Evolutionary conservation across 2,113 vertebrate genomes (phyloP).

Genomic region (Daboia siamensis): DNA sequence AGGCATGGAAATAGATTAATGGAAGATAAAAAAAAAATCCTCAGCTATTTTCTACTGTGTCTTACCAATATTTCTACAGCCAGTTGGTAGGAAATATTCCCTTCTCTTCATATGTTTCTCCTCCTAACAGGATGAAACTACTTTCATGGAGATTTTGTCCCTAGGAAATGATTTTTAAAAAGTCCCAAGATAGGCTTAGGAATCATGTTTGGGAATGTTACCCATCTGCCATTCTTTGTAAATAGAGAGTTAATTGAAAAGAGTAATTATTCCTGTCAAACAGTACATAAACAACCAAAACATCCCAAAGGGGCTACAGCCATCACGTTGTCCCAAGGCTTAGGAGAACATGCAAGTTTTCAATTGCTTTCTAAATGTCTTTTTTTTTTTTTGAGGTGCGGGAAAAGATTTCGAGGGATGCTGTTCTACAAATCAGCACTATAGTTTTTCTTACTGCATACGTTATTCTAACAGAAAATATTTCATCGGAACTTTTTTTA

Average conservation of each 20-base stretch:
- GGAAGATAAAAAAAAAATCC: background rate
- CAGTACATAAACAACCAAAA: background rate
- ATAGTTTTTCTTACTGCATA: background rate
- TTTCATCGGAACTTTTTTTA: background rate
- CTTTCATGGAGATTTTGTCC: background rate
- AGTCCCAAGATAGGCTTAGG: background rate
- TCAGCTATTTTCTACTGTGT: background rate
- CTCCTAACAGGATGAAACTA: background rate
- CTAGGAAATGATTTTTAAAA: background rate
- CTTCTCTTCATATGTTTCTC: background rate
- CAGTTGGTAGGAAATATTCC: background rate
- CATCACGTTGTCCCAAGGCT: background rate
- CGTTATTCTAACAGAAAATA: background rate
- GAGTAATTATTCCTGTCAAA: background rate
- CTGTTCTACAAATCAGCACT: background rate
- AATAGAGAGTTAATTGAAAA: background rate
- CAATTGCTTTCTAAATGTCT: background rate
- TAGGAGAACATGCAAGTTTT: background rate
- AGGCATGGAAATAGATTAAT: background rate
- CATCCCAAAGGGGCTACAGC: background rate
- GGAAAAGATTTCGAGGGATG: background rate
- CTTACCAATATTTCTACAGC: background rate
- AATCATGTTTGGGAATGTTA: background rate
- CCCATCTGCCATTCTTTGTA: background rate
- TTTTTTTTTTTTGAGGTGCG: too few relatives aligned